Evolutionary conservation across 2,113 vertebrate genomes (phyloP), one percentile per base, ranked within the genome.

Genomic region (Lepidiolamprologus cunningtoni): DNA sequence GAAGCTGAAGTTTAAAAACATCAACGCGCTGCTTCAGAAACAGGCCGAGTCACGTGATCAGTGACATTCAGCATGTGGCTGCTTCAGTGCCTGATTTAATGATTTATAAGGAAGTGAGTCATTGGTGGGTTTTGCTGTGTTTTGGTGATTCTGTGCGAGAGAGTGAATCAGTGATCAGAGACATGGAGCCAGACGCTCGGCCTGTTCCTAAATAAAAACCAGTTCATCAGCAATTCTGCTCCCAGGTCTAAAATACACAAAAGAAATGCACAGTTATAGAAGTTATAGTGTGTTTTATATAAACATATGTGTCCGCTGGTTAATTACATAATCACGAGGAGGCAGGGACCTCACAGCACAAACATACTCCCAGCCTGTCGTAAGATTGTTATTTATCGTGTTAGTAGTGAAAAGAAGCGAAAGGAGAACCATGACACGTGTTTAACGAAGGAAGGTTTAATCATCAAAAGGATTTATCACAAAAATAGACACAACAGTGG

Each of bases 31-130:
- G 54, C 21, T 8, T 57, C 54, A 57, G 21, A 57, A 57, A 21
- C 52, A 14, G 12, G 21, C 0, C 0, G 5, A 61, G 57, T 19
- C 28, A 6, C 16, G 16, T 61, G 57, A 61, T 19, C 57, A 6
- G 8, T 6, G 28, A 61, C 57, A 17, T 33, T 17, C 57, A 31
- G 14, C 57, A 0, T 3, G 3, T 31, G 26, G 57, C 28, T 61
- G 57, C 57, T 61, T 61, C 57, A 61, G 26, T 31, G 26, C 14
- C 57, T 61, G 57, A 31, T 31, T 61, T 10, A 61, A 61, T 31
- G 28, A 8, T 61, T 61, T 33, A 0, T 31, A 0, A 17, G 1
- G 57, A 58, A 6, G 26, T 2, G 55, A 9, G 0, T 58, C 26
- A 31, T 31, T 31, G 26, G 26, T 61, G 57, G 53, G 14, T 9